Evolutionary conservation across 1,140 invertebrate species (phyloP), one percentile per base, ranked within the genome.

Genomic region (Pseudomyrmex pallidus): DNA sequence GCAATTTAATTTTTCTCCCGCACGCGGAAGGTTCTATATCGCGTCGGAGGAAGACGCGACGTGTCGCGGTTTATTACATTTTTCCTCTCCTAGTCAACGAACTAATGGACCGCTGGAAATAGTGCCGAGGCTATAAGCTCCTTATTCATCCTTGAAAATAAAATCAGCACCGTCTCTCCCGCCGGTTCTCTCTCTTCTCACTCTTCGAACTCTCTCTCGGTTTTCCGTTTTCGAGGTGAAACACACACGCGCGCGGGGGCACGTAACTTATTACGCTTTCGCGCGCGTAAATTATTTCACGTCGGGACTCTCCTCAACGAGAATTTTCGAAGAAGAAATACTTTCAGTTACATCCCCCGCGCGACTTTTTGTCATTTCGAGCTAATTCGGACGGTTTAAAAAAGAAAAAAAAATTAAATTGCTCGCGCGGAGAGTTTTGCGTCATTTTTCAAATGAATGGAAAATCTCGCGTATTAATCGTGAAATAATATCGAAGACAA

Each of bases 31-130:
- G 74, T 87, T 84, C 83, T 88, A 82, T 85, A 88, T 85, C 80
- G 85, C 54, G 63, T 57, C 59, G 74, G 20, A 54, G 76, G 82
- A 67, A 85, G 82, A 90, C 70, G 80, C 83, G 87, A 91, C 89
- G 89, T 89, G 90, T 91, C 86, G 82, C 87, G 87, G 86, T 93
- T 93, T 92, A 90, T 92, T 92, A 91, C 91, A 93, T 93, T 93
- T 92, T 92, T 92, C 87, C 76, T 85, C 85, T 88, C 83, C 80
- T 86, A 63, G 72, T 86, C 80, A 72, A 22, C 72, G 73, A 85
- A 85, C 82, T 91, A 91, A 92, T 92, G 90, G 89, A 91, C 86
- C 85, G 76, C 73, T 83, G 78, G 78, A 91, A 93, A 92, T 92
- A 90, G 91, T 90, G 87, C 85, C 88, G 90, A 91, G 92, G 91